Conservation (phyloP, 1,140 invertebrate genomes). For the Drosophila subpulchrella region DNA sequence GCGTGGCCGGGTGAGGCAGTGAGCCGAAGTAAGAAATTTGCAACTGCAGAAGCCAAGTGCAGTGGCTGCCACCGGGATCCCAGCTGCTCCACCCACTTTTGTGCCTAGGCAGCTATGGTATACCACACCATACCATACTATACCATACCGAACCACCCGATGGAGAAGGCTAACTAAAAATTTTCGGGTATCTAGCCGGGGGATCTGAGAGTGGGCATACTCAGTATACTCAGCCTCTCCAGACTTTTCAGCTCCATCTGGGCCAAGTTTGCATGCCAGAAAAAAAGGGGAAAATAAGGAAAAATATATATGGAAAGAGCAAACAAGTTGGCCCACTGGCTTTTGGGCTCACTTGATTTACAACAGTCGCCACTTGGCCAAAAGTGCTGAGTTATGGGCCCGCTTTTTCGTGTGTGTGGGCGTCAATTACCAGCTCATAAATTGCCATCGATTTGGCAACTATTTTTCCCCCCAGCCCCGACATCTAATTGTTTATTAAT, state of each 20-base stretch:
- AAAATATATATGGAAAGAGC: background rate
- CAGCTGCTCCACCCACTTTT: conserved; percentile 57
- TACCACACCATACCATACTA: background rate
- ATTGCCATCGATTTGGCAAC: conserved; percentile 53
- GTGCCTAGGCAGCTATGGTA: conserved; percentile 15
- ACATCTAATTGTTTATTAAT: conserved; percentile 71
- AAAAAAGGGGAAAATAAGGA: conserved; percentile 10
- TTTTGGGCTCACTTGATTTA: conserved; percentile 51
- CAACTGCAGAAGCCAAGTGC: conserved; percentile 69
- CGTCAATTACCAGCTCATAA: conserved; percentile 62
- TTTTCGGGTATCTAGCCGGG: conserved; percentile 54
- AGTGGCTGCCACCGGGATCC: conserved; percentile 62
- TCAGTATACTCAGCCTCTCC: background rate
- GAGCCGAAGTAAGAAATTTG: conserved; percentile 58
- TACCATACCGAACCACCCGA: background rate
- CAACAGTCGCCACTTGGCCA: conserved; percentile 57
- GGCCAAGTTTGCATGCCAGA: conserved; percentile 56
- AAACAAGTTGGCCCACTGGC: conserved; percentile 47
- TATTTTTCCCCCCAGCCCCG: conserved; percentile 17
- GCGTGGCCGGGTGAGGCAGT: conserved; percentile 40
- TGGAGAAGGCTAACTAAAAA: conserved; percentile 21
- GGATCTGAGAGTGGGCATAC: conserved; percentile 42
- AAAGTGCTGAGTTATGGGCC: conserved; percentile 31
- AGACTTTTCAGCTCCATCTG: conserved; percentile 31
- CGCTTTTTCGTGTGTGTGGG: conserved; percentile 50